Evolutionary conservation across 1,140 invertebrate genomes (phyloP).

Genomic region (Drosophila auraria): DNA sequence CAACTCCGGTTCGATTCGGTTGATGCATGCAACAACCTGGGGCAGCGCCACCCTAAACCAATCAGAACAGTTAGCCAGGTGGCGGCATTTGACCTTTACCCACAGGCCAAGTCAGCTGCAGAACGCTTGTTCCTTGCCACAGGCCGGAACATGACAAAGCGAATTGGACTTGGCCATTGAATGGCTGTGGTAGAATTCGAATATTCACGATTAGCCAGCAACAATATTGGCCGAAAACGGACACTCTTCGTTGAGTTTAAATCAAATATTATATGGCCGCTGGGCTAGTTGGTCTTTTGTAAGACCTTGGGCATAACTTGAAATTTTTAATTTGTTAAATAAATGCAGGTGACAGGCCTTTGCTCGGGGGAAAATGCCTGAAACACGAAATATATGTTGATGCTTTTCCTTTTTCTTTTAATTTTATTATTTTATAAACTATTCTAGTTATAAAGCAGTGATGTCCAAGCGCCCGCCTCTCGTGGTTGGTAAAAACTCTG

Average conservation of each 20-base stretch:
- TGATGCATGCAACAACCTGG: constrained; percentile 24
- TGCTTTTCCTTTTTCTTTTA: no score
- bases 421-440: background rate
- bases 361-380: background rate
- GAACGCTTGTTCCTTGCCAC: constrained; percentile 20
- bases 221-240: constrained; percentile 25
- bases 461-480: no score
- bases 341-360: background rate
- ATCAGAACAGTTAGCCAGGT: constrained; percentile 42
- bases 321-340: constrained; percentile 50
- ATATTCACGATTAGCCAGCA: constrained; percentile 65
- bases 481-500: no score
- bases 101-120: constrained; percentile 39
- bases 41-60: constrained; percentile 6
- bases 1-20: constrained; percentile 28
- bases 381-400: background rate
- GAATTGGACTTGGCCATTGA: constrained; percentile 56
- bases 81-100: constrained; percentile 44
- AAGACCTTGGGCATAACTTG: background rate
- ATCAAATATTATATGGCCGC: constrained; percentile 50
- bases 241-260: constrained; percentile 6
- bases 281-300: constrained; percentile 39
- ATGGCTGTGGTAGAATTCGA: constrained; percentile 12
- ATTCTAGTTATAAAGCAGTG: background rate
- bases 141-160: constrained; percentile 66